Percentiles rank a stretch among this genome's conserved stretches.
phyloP scores from a whole-genome alignment of 2,888 invertebrate species.

The Clunio marinus region DNA sequence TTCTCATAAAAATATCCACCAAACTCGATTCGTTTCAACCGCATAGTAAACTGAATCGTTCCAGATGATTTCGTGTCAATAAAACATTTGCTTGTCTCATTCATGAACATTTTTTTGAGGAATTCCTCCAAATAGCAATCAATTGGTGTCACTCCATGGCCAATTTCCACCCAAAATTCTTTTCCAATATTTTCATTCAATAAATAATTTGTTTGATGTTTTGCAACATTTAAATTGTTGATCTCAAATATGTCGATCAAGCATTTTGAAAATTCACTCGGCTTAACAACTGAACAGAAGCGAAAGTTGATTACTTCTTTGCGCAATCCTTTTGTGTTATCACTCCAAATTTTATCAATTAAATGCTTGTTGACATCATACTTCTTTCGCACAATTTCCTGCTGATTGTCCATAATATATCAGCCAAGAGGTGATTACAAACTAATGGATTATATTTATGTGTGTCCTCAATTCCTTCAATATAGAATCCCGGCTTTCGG shows the following conservation, averaged over 20 bases:
- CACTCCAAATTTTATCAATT: conserved; percentile 39
- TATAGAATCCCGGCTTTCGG: conserved; percentile 27
- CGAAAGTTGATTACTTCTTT: conserved; percentile 46
- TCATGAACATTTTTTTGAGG: conserved; percentile 52
- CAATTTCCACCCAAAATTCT: conserved; percentile 47
- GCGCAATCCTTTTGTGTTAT: conserved; percentile 45
- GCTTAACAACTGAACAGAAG: conserved; percentile 46
- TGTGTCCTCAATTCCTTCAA: conserved; percentile 21
- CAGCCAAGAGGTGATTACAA: conserved; percentile 15
- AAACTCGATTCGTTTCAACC: conserved; percentile 48
- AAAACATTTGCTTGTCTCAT: conserved; percentile 52
- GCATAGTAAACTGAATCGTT: conserved; percentile 47
- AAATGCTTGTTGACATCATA: conserved; percentile 29
- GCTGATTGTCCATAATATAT: conserved; percentile 36
- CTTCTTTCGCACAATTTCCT: conserved; percentile 39
- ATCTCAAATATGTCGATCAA: conserved; percentile 44
- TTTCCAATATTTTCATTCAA: conserved; percentile 26
- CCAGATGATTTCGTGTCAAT: conserved; percentile 46
- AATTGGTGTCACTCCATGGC: conserved; percentile 51
- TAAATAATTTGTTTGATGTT: conserved; percentile 43
- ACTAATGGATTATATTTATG: conserved; percentile 26
- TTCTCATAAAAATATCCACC: conserved; percentile 52
- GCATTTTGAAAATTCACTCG: conserved; percentile 46
- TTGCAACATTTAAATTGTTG: conserved; percentile 43
- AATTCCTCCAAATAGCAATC: conserved; percentile 53